These are phyloP conservation scores for Peromyscus polionotus DNA, from an alignment of 2,113 vertebrate species.

Conservation along the genomic window DNA sequence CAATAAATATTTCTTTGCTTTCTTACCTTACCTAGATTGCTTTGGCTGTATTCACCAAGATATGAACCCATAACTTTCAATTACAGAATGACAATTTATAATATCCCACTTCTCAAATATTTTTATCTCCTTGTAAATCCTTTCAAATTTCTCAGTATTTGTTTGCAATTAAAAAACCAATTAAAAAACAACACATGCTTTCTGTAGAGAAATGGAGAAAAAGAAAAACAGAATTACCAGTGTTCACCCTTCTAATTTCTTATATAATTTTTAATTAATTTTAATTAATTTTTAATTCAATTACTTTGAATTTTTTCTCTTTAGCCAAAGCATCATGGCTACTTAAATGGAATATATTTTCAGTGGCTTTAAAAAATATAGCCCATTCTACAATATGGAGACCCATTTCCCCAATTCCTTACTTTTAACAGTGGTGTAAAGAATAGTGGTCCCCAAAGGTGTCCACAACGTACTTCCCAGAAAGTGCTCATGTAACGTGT, in stretches of 20 bases:
- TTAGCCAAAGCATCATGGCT: not conserved
- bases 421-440: not conserved
- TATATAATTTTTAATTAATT: not conserved
- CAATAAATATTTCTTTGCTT: not conserved
- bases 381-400: not conserved
- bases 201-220: not conserved
- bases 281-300: not conserved
- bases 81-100: not conserved
- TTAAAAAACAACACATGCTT: not conserved
- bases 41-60: not conserved
- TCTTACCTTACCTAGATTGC: not conserved
- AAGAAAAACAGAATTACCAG: not conserved
- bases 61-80: no score
- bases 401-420: not conserved
- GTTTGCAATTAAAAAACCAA: not conserved
- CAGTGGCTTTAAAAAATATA: not conserved
- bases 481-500: not conserved
- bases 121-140: not conserved
- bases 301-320: not conserved
- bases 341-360: not conserved
- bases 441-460: not conserved
- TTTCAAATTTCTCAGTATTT: constrained; percentile 32
- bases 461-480: not conserved
- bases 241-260: not conserved
- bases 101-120: not conserved